A percentile compares a stretch with the other conserved stretches of the same genome.
phyloP scores from a whole-genome alignment of 2,113 vertebrate species.

The Brachypodius melanocephalos region DNA sequence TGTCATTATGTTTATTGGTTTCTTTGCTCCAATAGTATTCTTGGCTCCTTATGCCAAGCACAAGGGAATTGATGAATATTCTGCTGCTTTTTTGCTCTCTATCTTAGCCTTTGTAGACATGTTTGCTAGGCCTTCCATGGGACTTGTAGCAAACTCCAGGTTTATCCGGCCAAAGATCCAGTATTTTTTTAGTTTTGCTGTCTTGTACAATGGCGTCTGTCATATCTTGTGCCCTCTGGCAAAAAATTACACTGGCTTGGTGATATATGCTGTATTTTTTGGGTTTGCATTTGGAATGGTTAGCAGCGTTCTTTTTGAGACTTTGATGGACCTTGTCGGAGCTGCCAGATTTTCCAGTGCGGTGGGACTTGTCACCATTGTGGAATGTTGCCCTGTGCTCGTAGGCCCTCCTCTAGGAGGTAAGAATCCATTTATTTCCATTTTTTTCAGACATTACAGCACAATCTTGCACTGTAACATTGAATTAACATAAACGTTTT shows the following conservation, averaged over 20 bases:
- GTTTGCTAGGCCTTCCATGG: slow-evolving; percentile 90
- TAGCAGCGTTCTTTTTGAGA: slow-evolving; percentile 93
- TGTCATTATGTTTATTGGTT: slow-evolving; percentile 94
- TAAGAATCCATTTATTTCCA: slow-evolving; percentile 60
- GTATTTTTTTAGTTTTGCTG: slow-evolving; percentile 92
- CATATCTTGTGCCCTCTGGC: slow-evolving; percentile 89
- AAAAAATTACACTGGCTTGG: slow-evolving; percentile 82
- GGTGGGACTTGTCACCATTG: slow-evolving; percentile 91
- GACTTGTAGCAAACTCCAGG: slow-evolving; percentile 88
- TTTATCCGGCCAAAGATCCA: slow-evolving; percentile 89
- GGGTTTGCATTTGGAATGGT: slow-evolving; percentile 97
- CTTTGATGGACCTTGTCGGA: slow-evolving; percentile 94
- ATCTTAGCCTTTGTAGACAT: slow-evolving; percentile 95
- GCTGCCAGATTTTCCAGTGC: slow-evolving; percentile 92
- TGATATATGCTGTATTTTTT: slow-evolving; percentile 90
- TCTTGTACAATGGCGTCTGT: slow-evolving; percentile 90
- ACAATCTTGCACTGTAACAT: not conserved
- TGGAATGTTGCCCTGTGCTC: slow-evolving; percentile 93
- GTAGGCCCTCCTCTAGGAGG: slow-evolving; percentile 94
- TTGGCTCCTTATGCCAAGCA: slow-evolving; percentile 92
- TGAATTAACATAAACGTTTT: not conserved
- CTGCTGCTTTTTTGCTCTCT: slow-evolving; percentile 89
- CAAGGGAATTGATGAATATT: slow-evolving; percentile 91
- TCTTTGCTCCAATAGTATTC: slow-evolving; percentile 95
- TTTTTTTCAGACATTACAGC: not conserved